These are phyloP conservation scores for Sesamia nonagrioides DNA, from an alignment of 1,140 invertebrate species.

Conservation along the genomic window DNA sequence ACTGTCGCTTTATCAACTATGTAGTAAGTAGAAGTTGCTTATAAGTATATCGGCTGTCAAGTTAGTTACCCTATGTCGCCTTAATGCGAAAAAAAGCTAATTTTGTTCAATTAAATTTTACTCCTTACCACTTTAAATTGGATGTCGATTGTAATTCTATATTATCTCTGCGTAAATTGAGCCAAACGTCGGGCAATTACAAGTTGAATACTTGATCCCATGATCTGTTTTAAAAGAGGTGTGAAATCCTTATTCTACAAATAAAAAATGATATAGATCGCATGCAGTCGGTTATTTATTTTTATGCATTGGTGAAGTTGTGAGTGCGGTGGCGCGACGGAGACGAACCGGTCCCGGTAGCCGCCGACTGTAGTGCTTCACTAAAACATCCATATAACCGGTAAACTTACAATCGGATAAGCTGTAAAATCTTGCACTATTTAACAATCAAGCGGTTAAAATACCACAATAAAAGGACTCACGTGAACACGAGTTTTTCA, in stretches of 20 bases:
- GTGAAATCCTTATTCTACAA: not conserved
- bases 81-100: not conserved
- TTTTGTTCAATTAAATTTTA: slow-evolving; percentile 11
- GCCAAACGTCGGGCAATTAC: not conserved
- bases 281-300: slow-evolving; percentile 24
- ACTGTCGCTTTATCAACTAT: not conserved
- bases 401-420: slow-evolving; percentile 20
- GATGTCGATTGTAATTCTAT: not conserved
- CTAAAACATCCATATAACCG: slow-evolving; percentile 30
- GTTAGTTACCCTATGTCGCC: not conserved
- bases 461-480: not conserved
- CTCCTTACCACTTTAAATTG: not conserved
- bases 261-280: slow-evolving; percentile 6
- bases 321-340: not conserved
- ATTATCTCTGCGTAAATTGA: not conserved
- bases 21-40: not conserved
- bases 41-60: slow-evolving; percentile 8
- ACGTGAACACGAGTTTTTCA: not conserved
- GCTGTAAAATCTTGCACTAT: slow-evolving; percentile 34
- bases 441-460: slow-evolving; percentile 5
- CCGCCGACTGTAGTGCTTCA: not conserved
- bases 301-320: slow-evolving; percentile 16
- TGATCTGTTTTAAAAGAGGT: not conserved
- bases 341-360: slow-evolving; percentile 27
- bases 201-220: not conserved